Conservation (phyloP, 2,113 vertebrate species). For the Catharus fuscescens region DNA sequence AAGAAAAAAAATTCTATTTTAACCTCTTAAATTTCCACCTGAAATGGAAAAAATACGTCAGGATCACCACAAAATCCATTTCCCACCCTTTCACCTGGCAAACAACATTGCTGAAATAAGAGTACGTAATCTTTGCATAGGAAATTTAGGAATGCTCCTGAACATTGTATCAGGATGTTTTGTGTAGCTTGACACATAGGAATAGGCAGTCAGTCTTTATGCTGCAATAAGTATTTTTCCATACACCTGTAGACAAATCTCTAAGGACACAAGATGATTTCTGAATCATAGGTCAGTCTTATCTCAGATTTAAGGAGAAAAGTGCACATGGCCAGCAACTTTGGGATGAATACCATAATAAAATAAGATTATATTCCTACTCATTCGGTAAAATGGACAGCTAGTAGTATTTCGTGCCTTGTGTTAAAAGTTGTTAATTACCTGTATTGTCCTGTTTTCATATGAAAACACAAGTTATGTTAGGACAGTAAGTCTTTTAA, state of each 20-base stretch:
- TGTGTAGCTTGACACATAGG: not conserved
- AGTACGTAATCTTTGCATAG: not conserved
- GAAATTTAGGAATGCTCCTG: not conserved
- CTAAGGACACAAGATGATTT: conserved; percentile 1
- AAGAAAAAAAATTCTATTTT: conserved; percentile 20
- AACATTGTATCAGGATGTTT: not conserved
- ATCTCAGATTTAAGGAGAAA: conserved; percentile 1
- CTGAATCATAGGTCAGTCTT: not conserved
- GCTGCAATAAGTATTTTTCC: conserved; percentile 11
- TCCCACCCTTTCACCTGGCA: not conserved
- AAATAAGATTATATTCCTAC: not conserved
- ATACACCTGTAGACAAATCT: not conserved
- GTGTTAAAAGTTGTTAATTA: not conserved
- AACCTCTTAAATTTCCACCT: conserved; percentile 16
- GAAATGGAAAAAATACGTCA: conserved; percentile 1
- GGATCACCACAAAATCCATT: not conserved
- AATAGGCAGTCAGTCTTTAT: not conserved
- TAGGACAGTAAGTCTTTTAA: not conserved
- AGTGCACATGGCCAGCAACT: not conserved
- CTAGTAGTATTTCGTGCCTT: not conserved
- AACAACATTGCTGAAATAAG: conserved; percentile 6
- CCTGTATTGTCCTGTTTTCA: not conserved
- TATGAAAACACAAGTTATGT: conserved; percentile 22
- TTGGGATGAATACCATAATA: not conserved
- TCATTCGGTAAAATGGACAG: not conserved